phyloP scores from a whole-genome alignment of 2,888 invertebrate genomes.

The Galeruca laticollis region DNA sequence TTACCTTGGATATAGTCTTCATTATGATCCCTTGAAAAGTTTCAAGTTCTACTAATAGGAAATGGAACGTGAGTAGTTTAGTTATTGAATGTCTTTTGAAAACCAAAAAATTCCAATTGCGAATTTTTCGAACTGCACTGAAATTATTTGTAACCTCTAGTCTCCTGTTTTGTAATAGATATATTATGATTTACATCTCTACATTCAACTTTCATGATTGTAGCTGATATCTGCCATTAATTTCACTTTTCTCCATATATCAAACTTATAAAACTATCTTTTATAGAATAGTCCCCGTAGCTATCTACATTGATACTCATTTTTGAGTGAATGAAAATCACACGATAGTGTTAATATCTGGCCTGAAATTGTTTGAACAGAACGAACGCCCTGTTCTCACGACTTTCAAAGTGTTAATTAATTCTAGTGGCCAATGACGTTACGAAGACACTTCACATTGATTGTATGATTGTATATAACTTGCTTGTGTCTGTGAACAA shows the following conservation, averaged over 20 bases:
- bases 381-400: slow-evolving; percentile 55
- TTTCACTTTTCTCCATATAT: slow-evolving; percentile 47
- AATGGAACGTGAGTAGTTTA: too few relatives aligned
- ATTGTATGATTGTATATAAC: too few relatives aligned
- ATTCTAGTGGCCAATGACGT: slow-evolving; percentile 37
- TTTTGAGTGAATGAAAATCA: slow-evolving; percentile 57
- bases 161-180: too few relatives aligned
- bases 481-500: background rate
- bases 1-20: too few relatives aligned
- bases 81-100: too few relatives aligned
- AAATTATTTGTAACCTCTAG: too few relatives aligned
- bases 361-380: slow-evolving; percentile 57
- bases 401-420: slow-evolving; percentile 54
- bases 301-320: slow-evolving; percentile 18
- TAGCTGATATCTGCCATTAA: background rate
- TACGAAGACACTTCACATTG: background rate
- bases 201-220: too few relatives aligned
- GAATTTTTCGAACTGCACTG: too few relatives aligned
- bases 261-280: slow-evolving; percentile 53
- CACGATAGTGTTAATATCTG: slow-evolving; percentile 61
- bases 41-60: too few relatives aligned
- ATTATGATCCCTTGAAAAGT: too few relatives aligned
- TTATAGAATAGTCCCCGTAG: slow-evolving; percentile 46
- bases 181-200: too few relatives aligned
- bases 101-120: too few relatives aligned